Conservation (phyloP, 2,797 vertebrate genomes). For the Eulemur coronatus region DNA sequence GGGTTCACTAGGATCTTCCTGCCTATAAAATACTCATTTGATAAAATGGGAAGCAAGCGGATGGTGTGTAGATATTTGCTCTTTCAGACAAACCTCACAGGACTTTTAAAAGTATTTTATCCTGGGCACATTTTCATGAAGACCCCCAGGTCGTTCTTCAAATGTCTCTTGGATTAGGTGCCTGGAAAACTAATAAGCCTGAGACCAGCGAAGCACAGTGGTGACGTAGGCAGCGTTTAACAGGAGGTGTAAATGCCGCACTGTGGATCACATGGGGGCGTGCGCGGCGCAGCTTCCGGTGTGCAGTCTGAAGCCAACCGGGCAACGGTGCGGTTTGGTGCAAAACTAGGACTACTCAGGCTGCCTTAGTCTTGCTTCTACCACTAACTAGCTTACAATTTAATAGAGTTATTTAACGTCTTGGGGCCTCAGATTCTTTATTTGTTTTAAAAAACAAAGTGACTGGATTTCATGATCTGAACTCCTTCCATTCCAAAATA, state of each 20-base stretch:
- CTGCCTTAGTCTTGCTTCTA: not conserved
- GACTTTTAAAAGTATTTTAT: slow-evolving; percentile 43
- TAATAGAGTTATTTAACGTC: not conserved
- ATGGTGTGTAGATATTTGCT: not conserved
- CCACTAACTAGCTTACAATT: not conserved
- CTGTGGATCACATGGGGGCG: not conserved
- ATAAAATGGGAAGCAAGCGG: not conserved
- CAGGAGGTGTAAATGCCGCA: slow-evolving; percentile 51
- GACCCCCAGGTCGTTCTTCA: slow-evolving; percentile 60
- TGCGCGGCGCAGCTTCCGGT: slow-evolving; percentile 54
- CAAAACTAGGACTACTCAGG: not conserved
- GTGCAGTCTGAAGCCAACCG: slow-evolving; percentile 1
- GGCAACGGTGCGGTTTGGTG: not conserved
- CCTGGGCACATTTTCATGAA: slow-evolving; percentile 33
- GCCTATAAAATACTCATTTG: not conserved
- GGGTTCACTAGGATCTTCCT: not conserved
- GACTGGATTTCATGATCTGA: not conserved
- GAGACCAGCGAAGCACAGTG: slow-evolving; percentile 70
- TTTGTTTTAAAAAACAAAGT: not conserved
- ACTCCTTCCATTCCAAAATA: not conserved
- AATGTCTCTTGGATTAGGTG: slow-evolving; percentile 61
- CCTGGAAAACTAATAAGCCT: slow-evolving; percentile 77
- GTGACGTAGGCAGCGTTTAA: slow-evolving; percentile 69
- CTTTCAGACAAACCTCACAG: not conserved
- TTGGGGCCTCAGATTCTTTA: not conserved